phyloP scores from a whole-genome alignment of 1,140 invertebrate genomes.

The Sycophila sp. region DNA sequence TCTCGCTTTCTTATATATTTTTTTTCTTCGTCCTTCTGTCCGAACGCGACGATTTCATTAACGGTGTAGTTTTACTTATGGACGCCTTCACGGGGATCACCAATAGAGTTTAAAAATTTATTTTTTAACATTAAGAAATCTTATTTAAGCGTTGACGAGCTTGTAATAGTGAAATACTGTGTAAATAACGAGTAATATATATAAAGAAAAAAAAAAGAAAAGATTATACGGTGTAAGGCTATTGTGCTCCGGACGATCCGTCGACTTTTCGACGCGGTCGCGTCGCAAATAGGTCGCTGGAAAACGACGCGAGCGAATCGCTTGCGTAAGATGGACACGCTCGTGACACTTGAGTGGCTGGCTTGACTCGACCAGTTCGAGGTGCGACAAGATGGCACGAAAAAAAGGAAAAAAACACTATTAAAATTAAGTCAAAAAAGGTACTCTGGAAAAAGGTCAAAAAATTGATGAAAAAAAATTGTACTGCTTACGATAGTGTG shows the following conservation, averaged over 20 bases:
- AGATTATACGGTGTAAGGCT: not conserved
- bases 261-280: not conserved
- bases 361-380: constrained; percentile 6
- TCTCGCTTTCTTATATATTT: no score
- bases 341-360: not conserved
- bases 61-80: constrained; percentile 20
- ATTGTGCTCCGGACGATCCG: not conserved
- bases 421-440: constrained; percentile 31
- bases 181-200: constrained; percentile 21
- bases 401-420: no score
- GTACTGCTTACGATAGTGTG: constrained; percentile 13
- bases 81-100: constrained; percentile 20
- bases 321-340: not conserved
- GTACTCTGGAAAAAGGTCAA: constrained; percentile 19
- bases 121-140: constrained; percentile 11
- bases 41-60: not conserved
- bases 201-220: not conserved
- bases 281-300: not conserved
- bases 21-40: not conserved
- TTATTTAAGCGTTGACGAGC: constrained; percentile 34
- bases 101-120: not conserved
- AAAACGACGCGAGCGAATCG: not conserved
- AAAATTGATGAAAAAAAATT: constrained; percentile 26
- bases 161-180: constrained; percentile 32
- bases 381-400: constrained; percentile 37